Base-by-base conservation (phyloP, 2,113 vertebrate genomes). In the Ptychochromis oligacanthus region DNA sequence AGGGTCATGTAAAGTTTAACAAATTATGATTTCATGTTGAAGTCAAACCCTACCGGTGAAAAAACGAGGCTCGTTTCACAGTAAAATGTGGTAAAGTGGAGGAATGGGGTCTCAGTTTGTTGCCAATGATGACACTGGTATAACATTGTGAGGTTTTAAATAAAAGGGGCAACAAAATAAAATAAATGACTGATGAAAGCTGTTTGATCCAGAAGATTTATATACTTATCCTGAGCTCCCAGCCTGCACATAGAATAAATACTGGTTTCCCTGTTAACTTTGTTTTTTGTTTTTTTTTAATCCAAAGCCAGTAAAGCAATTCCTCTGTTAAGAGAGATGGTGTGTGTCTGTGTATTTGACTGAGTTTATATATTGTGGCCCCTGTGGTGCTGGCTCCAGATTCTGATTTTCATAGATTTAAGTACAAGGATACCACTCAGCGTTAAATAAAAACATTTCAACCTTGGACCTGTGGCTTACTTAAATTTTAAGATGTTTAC, bases 1-100 rank as follows among this genome's bases (percentile, higher is more conserved):
- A 78, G 56, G 59, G 43, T 59, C 24, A 11, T 7, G 28, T n/a
- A 5, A 72, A n/a, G 55, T 26, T 74, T 79, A 31, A 17, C 20
- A 4, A 67, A 15, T 67, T 75, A 64, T 76, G 89, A 91, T 92
- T 93, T 92, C 80, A 90, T 75, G 87, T 85, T 91, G 89, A 89
- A 91, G 87, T 93, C 84, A 38, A 55, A 78, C 65, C n/a, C 49
- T 18, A 61, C 77, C 28, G 31, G 13, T 36, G 18, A 17, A 61
- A 52, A 79, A 17, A 77, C 28, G 17, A 60, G 34, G 17, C 43
- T 55, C 58, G 31, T 76, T 65, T 52, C 43, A n/a, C 77, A 83
- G 18, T 65, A n/a, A 77, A 54, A 22, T 2, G 4, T 65, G n/a
- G 12, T 2, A 26, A 34, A 22, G 7, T 0, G 8, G 61, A 72